Base-by-base conservation (phyloP, 2,113 vertebrate species). In the Mohoua ochrocephala region DNA sequence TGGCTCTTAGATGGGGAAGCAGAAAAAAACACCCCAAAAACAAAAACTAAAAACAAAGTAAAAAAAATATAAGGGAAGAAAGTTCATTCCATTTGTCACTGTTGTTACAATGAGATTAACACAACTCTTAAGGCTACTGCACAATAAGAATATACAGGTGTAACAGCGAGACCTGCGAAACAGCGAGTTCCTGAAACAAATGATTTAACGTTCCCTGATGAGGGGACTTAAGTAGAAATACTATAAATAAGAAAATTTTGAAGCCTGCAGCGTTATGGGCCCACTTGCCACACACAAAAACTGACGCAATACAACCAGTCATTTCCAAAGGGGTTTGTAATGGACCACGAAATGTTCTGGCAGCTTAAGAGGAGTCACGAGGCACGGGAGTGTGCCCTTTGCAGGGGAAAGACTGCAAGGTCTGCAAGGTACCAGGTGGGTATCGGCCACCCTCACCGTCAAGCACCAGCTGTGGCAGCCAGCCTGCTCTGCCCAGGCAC, bases 121-220 rank as follows among this genome's bases (percentile, higher is more conserved):
- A 95, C 96, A 91, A 95, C 95, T 95, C 79, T 84, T 80, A 91
- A 95, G 94, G 97, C 95, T 97, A 97, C 96, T 85, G 95, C 97
- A 97, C 97, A 90, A 91, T 84, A 86, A 89, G 95, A 80, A 90
- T 88, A 95, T 81, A 96, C 8, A 67, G 90, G 89, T 84, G 91
- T 79, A 94, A 94, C 95, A 97, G 93, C 31, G n/a, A 93, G 95
- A 90, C 92, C 91, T 47, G 24, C 91, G 84, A 79, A 89, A 91
- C 89, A 93, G 81, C 31, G 0, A 90, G 83, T 88, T 94, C 92
- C 95, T 84, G 63, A 85, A 92, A 91, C 86, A 63, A 91, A 60
- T 50, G 73, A 94, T 87, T 94, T n/a, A 5, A 44, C 0, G 11
- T 69, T 97, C 91, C 92, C 94, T 86, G 68, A 92, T 83, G 6